Percentiles rank a stretch among this genome's conserved stretches.
phyloP scores from a whole-genome alignment of 1,140 invertebrate genomes.

The Trichoplusia ni region DNA sequence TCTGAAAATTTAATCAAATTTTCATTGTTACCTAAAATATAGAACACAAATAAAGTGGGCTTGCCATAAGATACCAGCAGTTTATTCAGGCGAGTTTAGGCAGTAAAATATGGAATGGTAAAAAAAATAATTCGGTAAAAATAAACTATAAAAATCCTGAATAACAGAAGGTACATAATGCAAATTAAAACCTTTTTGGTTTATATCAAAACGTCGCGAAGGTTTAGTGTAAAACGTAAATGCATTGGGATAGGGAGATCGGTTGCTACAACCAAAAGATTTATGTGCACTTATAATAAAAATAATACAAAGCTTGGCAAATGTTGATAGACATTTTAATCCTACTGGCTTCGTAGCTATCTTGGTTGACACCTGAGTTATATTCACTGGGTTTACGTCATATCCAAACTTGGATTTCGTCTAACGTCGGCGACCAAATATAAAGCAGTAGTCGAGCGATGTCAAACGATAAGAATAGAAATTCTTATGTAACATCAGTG shows the following conservation, averaged over 20 bases:
- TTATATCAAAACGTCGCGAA: not conserved
- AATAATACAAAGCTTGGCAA: conserved; percentile 4
- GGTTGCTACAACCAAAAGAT: not conserved
- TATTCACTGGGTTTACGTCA: no score
- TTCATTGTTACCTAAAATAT: no score
- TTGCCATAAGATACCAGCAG: no score
- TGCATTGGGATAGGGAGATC: conserved; percentile 8
- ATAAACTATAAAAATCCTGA: conserved; percentile 8
- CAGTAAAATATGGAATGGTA: conserved; percentile 15
- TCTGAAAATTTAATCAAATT: no score
- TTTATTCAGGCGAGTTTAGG: not conserved
- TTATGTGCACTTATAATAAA: conserved; percentile 9
- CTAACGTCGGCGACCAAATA: no score
- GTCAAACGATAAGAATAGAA: no score
- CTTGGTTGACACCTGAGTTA: no score
- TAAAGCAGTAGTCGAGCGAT: no score
- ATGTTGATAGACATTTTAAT: not conserved
- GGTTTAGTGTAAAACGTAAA: conserved; percentile 13
- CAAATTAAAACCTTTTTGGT: not conserved
- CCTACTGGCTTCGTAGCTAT: no score
- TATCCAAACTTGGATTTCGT: no score
- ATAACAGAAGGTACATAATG: conserved; percentile 1
- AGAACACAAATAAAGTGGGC: no score
- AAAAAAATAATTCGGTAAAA: conserved; percentile 10
- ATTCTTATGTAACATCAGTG: no score